These are phyloP conservation scores for Scartelaos histophorus DNA, from an alignment of 2,113 vertebrate genomes.

Conservation along the genomic window DNA sequence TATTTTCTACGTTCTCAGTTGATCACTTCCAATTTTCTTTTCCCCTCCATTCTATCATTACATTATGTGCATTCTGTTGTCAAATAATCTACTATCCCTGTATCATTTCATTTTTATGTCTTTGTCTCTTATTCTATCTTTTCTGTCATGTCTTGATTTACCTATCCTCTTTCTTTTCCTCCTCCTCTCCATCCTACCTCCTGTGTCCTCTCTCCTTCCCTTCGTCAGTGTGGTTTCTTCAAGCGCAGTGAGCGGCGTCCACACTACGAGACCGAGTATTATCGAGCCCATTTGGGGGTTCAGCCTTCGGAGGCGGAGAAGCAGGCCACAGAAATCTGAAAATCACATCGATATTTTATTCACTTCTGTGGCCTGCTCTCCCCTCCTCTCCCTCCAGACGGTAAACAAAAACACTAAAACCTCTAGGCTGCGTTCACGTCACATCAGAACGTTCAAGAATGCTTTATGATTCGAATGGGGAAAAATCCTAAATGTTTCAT, in stretches of 20 bases:
- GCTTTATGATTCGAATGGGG: too few species aligned
- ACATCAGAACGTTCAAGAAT: too few species aligned
- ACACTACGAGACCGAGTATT: slow-evolving; percentile 85
- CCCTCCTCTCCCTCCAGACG: slow-evolving; percentile 65
- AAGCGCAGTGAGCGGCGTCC: slow-evolving; percentile 76
- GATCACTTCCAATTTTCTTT: neutral
- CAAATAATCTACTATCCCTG: neutral
- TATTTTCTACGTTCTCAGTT: neutral
- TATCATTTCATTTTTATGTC: neutral
- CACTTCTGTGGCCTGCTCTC: slow-evolving; percentile 64
- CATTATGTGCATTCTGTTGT: neutral
- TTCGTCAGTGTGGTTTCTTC: slow-evolving; percentile 90
- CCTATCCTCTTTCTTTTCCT: slow-evolving; percentile 35
- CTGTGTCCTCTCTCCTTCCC: slow-evolving; percentile 5
- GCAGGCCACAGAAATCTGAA: slow-evolving; percentile 79
- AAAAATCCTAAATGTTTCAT: too few species aligned
- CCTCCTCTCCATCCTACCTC: neutral
- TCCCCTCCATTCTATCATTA: too few species aligned
- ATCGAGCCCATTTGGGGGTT: slow-evolving; percentile 84
- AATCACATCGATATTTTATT: slow-evolving; percentile 30
- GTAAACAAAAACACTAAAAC: slow-evolving; percentile 50
- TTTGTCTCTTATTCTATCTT: slow-evolving; percentile 3
- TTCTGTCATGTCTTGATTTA: slow-evolving; percentile 36
- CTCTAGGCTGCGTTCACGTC: neutral
- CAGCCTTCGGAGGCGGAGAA: slow-evolving; percentile 87